phyloP scores from a whole-genome alignment of 2,113 vertebrate species.

The Hiodon alosoides region DNA sequence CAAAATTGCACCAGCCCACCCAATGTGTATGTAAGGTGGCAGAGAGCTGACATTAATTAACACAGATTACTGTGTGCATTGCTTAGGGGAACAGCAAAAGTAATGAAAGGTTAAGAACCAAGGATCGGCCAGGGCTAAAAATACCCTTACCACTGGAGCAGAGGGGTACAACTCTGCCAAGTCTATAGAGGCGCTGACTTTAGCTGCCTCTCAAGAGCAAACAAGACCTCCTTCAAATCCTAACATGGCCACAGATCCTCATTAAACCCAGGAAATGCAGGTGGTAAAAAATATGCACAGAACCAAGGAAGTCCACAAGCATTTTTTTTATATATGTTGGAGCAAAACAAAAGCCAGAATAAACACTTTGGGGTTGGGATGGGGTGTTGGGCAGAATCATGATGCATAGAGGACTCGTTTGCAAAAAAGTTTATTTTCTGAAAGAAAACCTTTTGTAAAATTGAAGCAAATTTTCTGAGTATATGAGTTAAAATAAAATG shows the following conservation, averaged over 20 bases:
- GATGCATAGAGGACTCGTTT: too few species aligned
- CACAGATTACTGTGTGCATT: conserved; percentile 25
- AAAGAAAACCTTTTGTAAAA: too few species aligned
- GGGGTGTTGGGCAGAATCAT: too few species aligned
- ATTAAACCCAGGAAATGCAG: conserved; percentile 5
- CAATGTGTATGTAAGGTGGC: conserved; percentile 19
- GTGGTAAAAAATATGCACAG: too few species aligned
- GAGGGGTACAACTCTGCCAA: conserved; percentile 17
- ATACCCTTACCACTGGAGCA: conserved; percentile 6
- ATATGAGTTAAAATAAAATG: background rate
- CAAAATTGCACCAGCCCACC: background rate
- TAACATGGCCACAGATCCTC: background rate
- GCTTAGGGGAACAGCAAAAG: conserved; percentile 16
- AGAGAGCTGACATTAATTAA: conserved; percentile 34
- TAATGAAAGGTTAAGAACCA: conserved; percentile 9
- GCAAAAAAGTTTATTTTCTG: too few species aligned
- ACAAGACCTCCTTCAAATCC: background rate
- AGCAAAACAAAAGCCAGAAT: too few species aligned
- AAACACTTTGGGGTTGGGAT: too few species aligned
- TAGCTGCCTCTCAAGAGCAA: background rate
- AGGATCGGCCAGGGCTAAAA: conserved; percentile 27
- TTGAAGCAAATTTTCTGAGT: too few species aligned
- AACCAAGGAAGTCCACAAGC: background rate
- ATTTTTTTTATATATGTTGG: too few species aligned
- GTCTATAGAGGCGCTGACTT: background rate